A percentile compares a stretch with the other conserved stretches of the same genome.
Conservation (phyloP, 1,140 invertebrate genomes). For the Drosophila saltans region DNA sequence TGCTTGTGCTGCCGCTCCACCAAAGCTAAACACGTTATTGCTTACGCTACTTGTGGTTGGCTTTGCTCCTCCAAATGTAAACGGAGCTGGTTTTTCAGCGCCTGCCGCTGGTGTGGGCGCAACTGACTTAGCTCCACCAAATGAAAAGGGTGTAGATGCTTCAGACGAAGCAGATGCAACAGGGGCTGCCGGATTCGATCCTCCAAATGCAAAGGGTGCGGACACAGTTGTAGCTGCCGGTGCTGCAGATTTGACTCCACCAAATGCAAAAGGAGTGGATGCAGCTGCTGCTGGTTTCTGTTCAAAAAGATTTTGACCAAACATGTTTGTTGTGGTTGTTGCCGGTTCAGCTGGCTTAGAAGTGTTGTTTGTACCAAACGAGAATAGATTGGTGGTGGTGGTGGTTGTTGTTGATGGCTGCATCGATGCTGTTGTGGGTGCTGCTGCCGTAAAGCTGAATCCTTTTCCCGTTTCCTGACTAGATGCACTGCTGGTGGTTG, state of each 20-base stretch:
- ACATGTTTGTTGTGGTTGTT: not conserved
- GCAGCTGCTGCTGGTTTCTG: not conserved
- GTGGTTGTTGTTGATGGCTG: not conserved
- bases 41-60: conserved; percentile 4
- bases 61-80: conserved; percentile 8
- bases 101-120: not conserved
- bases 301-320: conserved; percentile 27
- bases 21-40: conserved; percentile 35
- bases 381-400: not conserved
- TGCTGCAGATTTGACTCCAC: conserved; percentile 6
- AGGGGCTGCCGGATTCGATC: not conserved
- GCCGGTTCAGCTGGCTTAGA: not conserved
- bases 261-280: conserved; percentile 33
- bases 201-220: conserved; percentile 39
- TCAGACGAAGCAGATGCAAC: not conserved
- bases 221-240: not conserved
- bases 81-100: not conserved
- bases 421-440: not conserved
- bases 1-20: conserved; percentile 17
- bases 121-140: not conserved
- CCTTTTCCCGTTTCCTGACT: not conserved
- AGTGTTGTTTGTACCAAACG: not conserved
- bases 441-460: not conserved
- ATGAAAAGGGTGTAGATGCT: not conserved
- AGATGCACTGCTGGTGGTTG: not conserved